A percentile compares a stretch with the other conserved stretches of the same genome.
Evolutionary conservation across 2,113 vertebrate species (phyloP).

Genomic region (Spheniscus mendiculus): DNA sequence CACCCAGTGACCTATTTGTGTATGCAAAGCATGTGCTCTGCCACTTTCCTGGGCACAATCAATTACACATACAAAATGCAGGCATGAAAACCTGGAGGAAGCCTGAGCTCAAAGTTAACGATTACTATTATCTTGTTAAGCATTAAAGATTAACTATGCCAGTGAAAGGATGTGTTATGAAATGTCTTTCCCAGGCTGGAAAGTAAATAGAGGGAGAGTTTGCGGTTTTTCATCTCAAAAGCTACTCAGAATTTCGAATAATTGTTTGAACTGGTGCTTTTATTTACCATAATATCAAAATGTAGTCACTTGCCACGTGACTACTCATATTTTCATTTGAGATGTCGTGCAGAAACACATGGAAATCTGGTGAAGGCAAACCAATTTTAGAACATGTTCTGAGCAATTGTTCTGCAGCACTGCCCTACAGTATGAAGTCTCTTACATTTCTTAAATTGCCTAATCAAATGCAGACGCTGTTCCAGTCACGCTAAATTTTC

Average conservation of each 20-base stretch:
- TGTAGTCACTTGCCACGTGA: conserved; percentile 34
- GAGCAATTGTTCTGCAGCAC: conserved; percentile 73
- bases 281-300: conserved; percentile 54
- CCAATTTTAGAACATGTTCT: conserved; percentile 79
- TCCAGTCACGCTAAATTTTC: conserved; percentile 82
- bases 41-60: neutral
- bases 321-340: conserved; percentile 50
- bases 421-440: conserved; percentile 75
- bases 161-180: conserved; percentile 23
- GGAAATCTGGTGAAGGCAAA: conserved; percentile 69
- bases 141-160: conserved; percentile 30
- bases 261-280: conserved; percentile 16
- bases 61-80: neutral
- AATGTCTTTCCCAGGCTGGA: neutral
- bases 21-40: conserved; percentile 10
- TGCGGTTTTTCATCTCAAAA: neutral
- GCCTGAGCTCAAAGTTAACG: conserved; percentile 13
- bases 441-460: conserved; percentile 71
- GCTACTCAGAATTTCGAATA: conserved; percentile 29
- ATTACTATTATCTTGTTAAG: conserved; percentile 26
- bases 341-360: conserved; percentile 43
- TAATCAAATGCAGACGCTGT: conserved; percentile 76
- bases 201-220: conserved; percentile 20
- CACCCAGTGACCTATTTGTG: neutral
- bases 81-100: conserved; percentile 24